Percentiles rank a stretch among this genome's conserved stretches.
phyloP scores from a whole-genome alignment of 1,140 invertebrate genomes.

The Drosophila sechellia region DNA sequence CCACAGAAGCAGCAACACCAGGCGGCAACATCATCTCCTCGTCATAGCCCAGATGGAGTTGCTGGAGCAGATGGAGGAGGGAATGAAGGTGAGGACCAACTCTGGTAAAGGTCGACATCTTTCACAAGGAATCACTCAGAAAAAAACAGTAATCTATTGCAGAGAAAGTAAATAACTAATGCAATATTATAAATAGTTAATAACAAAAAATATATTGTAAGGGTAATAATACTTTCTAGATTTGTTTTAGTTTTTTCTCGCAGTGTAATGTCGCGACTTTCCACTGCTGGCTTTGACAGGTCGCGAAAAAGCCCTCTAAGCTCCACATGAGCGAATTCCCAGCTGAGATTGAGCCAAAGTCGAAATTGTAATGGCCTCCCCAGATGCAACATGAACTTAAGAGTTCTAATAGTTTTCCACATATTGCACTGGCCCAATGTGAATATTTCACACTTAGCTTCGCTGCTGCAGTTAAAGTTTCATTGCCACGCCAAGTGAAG shows the following conservation, averaged over 20 bases:
- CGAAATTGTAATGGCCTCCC: slow-evolving; percentile 74
- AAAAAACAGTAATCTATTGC: background rate
- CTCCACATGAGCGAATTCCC: slow-evolving; percentile 18
- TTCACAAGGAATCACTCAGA: slow-evolving; percentile 40
- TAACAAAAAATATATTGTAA: no score
- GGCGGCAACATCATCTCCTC: slow-evolving; percentile 47
- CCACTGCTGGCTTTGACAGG: slow-evolving; percentile 31
- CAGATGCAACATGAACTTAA: slow-evolving; percentile 40
- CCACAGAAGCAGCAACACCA: slow-evolving; percentile 24
- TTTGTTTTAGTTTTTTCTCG: background rate
- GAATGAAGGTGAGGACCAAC: slow-evolving; percentile 12
- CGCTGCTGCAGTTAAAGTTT: slow-evolving; percentile 14
- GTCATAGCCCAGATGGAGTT: slow-evolving; percentile 35
- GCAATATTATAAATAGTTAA: no score
- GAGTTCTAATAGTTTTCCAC: slow-evolving; percentile 18
- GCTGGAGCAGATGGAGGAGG: slow-evolving; percentile 8
- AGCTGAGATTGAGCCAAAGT: slow-evolving; percentile 44
- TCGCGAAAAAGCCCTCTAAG: slow-evolving; percentile 18
- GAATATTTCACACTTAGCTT: slow-evolving; percentile 8
- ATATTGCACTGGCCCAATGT: slow-evolving; percentile 2
- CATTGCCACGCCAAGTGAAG: slow-evolving; percentile 4
- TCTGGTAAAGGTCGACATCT: slow-evolving; percentile 73
- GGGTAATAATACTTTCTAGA: no score
- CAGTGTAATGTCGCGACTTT: slow-evolving; percentile 17
- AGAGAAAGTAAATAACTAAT: no score